phyloP scores from a whole-genome alignment of 1,140 invertebrate genomes.

The Tetraneura akinire region DNA sequence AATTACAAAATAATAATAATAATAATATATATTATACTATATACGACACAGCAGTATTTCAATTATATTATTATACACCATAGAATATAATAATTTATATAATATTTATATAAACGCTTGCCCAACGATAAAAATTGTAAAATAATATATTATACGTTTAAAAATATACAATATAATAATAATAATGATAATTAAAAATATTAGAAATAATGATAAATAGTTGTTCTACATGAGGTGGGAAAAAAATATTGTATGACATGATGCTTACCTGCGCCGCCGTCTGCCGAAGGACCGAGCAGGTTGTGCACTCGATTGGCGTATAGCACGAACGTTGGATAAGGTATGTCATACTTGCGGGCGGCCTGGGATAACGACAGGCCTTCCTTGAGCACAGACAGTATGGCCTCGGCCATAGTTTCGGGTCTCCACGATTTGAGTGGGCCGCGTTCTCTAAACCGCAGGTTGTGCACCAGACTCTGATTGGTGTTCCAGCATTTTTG shows the following conservation, averaged over 20 bases:
- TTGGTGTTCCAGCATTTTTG: constrained; percentile 92
- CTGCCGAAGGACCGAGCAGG: constrained; percentile 85
- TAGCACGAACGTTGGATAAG: constrained; percentile 90
- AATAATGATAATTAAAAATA: too few species aligned
- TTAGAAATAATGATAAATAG: too few species aligned
- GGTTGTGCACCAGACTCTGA: constrained; percentile 81
- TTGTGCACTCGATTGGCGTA: constrained; percentile 92
- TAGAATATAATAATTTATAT: neutral
- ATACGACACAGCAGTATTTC: neutral
- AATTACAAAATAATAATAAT: neutral
- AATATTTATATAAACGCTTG: too few species aligned
- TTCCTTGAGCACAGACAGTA: constrained; percentile 86
- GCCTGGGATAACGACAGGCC: constrained; percentile 86
- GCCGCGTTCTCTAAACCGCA: constrained; percentile 86
- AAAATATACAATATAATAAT: too few species aligned
- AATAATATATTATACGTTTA: too few species aligned
- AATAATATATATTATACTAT: neutral
- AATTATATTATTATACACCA: neutral
- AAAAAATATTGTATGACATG: neutral
- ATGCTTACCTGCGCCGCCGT: constrained; percentile 74
- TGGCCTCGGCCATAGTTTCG: constrained; percentile 91
- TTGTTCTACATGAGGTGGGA: too few species aligned
- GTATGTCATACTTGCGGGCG: constrained; percentile 89
- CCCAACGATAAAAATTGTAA: too few species aligned
- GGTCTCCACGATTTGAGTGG: constrained; percentile 89